These are phyloP conservation scores for Tenthredo livida DNA, from an alignment of 2,888 invertebrate genomes.

Conservation along the genomic window DNA sequence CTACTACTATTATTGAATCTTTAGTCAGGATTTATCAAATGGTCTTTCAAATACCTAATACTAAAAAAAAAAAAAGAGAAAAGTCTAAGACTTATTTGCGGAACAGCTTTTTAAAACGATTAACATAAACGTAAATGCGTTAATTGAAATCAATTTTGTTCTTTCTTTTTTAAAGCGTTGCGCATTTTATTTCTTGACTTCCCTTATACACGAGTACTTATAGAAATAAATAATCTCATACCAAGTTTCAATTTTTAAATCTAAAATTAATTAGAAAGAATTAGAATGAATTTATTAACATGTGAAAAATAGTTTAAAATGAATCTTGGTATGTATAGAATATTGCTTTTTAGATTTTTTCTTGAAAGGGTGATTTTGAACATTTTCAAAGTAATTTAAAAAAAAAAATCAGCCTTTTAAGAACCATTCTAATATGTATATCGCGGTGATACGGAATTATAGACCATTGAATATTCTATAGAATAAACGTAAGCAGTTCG, in stretches of 20 bases:
- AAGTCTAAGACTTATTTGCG: background rate
- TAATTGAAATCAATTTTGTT: background rate
- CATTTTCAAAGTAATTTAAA: no score
- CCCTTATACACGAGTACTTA: background rate
- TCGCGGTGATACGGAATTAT: background rate
- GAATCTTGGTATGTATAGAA: background rate
- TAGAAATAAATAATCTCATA: background rate
- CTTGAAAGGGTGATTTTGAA: no score
- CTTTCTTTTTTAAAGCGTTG: background rate
- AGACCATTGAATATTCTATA: conserved; percentile 28
- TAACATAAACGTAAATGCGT: background rate
- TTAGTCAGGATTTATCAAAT: conserved; percentile 33
- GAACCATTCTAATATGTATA: background rate
- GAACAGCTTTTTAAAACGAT: background rate
- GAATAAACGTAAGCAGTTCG: background rate
- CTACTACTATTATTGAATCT: background rate
- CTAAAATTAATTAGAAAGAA: background rate
- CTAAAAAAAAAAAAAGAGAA: background rate
- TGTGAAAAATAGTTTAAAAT: background rate
- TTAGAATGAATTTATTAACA: background rate
- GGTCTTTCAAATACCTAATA: background rate
- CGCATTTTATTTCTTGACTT: background rate
- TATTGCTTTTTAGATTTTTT: no score
- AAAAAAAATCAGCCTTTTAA: no score
- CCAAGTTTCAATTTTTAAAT: background rate